Percentiles rank a stretch among this genome's conserved stretches.
Conservation (phyloP, 2,888 invertebrate genomes). For the Troilus luridus region DNA sequence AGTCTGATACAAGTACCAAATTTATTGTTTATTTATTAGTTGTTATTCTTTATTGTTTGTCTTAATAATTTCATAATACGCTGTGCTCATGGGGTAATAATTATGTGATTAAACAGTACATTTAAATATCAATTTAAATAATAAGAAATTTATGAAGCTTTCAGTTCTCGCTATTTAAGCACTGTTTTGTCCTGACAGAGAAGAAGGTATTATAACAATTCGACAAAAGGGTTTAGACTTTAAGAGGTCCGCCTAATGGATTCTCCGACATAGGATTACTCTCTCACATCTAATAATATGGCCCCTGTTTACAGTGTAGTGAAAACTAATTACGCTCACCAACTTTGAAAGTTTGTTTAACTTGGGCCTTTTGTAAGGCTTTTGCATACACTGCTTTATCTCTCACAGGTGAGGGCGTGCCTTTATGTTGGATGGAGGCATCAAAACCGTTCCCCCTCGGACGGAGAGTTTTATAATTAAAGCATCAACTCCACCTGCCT, state of each 20-base stretch:
- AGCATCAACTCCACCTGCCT: slow-evolving; percentile 34
- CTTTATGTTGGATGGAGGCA: background rate
- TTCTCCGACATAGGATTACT: background rate
- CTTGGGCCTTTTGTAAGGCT: slow-evolving; percentile 5
- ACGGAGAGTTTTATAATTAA: background rate
- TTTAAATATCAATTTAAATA: no score
- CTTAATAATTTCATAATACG: no score
- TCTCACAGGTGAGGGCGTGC: background rate
- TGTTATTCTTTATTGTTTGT: no score
- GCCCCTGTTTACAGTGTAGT: slow-evolving; percentile 37
- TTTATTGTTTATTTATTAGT: no score
- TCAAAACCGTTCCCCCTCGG: background rate
- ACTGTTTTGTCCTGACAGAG: background rate
- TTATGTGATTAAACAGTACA: no score
- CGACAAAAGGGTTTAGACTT: background rate
- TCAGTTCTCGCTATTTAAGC: background rate
- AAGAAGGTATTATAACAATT: background rate
- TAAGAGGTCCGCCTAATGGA: background rate
- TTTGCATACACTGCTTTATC: slow-evolving; percentile 32
- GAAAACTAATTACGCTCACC: slow-evolving; percentile 10
- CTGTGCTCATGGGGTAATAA: no score
- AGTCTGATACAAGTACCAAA: no score
- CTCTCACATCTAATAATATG: slow-evolving; percentile 31
- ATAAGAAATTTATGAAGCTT: no score
- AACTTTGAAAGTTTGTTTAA: slow-evolving; percentile 42